Conservation (phyloP, 2,888 invertebrate species). For the Epinotia ramella region DNA sequence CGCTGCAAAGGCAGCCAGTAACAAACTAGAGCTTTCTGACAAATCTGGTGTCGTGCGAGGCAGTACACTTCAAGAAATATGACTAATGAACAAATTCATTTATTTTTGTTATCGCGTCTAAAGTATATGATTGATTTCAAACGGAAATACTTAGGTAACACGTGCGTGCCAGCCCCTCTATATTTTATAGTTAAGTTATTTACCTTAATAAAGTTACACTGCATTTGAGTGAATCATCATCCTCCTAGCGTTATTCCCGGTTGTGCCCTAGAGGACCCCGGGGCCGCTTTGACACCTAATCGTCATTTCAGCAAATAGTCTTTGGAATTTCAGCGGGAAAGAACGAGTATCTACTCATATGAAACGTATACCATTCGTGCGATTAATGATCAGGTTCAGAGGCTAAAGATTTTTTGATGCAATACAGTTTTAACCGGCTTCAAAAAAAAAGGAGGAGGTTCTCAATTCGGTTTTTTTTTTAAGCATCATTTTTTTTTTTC, state of each 20-base stretch:
- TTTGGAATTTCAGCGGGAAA: not conserved
- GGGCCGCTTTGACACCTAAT: too few relatives aligned
- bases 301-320: not conserved
- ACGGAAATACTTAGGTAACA: conserved; percentile 21
- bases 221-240: too few relatives aligned
- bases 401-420: too few relatives aligned
- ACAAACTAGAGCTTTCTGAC: not conserved
- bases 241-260: too few relatives aligned
- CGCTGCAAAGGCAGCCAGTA: not conserved
- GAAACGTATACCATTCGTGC: too few relatives aligned
- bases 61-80: not conserved
- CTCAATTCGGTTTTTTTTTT: too few relatives aligned
- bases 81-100: not conserved
- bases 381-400: too few relatives aligned
- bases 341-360: not conserved
- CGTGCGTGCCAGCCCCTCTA: conserved; percentile 14
- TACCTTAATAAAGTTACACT: not conserved
- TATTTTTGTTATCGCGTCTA: conserved; percentile 2
- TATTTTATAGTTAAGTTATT: conserved; percentile 5
- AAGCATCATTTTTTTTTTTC: too few relatives aligned
- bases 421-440: too few relatives aligned
- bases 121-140: conserved; percentile 26
- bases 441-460: too few relatives aligned
- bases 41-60: not conserved
- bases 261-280: too few relatives aligned